phyloP scores from a whole-genome alignment of 2,113 vertebrate genomes.

The Zapornia atra region DNA sequence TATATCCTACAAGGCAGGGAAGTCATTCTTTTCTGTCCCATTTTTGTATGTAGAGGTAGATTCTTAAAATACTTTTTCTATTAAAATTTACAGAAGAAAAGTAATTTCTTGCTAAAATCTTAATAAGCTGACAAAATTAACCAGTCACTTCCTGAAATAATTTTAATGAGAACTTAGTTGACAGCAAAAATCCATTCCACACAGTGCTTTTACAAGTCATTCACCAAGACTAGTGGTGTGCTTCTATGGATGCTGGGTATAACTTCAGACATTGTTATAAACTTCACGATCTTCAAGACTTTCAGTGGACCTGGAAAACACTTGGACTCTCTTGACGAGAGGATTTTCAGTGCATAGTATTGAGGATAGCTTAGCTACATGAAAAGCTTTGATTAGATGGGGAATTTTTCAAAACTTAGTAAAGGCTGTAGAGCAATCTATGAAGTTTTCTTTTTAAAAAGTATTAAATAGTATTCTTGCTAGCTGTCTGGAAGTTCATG shows the following conservation, averaged over 20 bases:
- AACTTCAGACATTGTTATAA: background rate
- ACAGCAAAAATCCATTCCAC: background rate
- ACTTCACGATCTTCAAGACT: background rate
- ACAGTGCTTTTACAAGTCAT: background rate
- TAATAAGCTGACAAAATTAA: background rate
- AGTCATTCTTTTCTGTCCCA: background rate
- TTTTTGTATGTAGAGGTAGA: background rate
- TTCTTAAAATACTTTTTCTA: background rate
- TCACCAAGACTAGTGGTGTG: background rate
- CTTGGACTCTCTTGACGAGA: background rate
- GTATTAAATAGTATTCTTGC: background rate
- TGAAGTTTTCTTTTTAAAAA: background rate
- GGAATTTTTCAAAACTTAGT: background rate
- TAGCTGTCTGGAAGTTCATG: background rate
- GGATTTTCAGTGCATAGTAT: background rate
- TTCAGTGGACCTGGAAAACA: background rate
- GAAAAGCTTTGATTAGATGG: background rate
- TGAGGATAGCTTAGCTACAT: background rate
- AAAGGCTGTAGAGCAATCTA: background rate
- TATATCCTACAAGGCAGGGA: background rate
- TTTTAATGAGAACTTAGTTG: background rate
- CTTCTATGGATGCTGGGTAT: background rate
- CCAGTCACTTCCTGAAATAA: background rate
- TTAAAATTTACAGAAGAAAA: background rate
- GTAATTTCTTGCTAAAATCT: background rate